Percentiles rank a stretch among this genome's conserved stretches.
Conservation (phyloP, 2,113 vertebrate species). For the Cichladusa arquata region DNA sequence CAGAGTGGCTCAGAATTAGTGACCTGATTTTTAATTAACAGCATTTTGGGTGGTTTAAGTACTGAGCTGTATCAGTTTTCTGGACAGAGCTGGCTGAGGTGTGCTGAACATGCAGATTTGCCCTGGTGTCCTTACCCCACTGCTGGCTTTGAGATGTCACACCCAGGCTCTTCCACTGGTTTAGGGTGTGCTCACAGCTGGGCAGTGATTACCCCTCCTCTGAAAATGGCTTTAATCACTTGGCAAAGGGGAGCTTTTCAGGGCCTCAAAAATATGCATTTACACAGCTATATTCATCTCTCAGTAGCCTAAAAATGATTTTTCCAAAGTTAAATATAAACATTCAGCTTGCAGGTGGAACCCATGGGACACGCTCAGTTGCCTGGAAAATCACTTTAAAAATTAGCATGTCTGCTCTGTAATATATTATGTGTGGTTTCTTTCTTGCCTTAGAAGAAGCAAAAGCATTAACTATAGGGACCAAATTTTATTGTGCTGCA, state of each 20-base stretch:
- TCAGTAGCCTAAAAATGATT: background rate
- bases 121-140: background rate
- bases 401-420: background rate
- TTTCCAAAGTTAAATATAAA: background rate
- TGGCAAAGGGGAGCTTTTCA: background rate
- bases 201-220: background rate
- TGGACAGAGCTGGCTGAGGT: background rate
- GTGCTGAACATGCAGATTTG: background rate
- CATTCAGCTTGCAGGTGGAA: background rate
- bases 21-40: background rate
- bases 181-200: background rate
- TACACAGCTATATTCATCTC: background rate
- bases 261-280: background rate
- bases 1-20: background rate
- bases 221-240: background rate
- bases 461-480: background rate
- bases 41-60: background rate
- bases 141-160: background rate
- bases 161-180: background rate
- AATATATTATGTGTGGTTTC: background rate
- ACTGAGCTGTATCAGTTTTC: background rate
- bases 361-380: background rate
- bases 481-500: background rate
- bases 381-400: conserved; percentile 29
- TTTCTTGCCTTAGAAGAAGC: background rate